phyloP scores from a whole-genome alignment of 2,888 invertebrate genomes.

The Xestia c-nigrum region DNA sequence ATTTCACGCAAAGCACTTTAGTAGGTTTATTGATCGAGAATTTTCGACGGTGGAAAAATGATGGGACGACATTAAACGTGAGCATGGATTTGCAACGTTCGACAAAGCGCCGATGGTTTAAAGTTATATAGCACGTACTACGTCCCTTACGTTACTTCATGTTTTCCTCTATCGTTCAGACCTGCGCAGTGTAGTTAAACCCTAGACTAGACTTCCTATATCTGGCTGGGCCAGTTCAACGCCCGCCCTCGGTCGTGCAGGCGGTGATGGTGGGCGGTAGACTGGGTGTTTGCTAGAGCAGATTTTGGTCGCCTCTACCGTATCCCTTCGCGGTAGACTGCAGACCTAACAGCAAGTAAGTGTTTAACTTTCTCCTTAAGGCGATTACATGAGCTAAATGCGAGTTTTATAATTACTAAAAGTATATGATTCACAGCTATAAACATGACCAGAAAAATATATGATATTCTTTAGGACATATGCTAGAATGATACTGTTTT shows the following conservation, averaged over 20 bases:
- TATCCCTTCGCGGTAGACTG: not conserved
- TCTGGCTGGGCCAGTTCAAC: constrained; percentile 8
- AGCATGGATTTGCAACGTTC: not conserved
- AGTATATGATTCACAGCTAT: no score
- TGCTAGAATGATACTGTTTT: no score
- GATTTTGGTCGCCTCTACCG: not conserved
- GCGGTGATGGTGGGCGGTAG: constrained; percentile 25
- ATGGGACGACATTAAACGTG: not conserved
- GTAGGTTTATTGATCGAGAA: constrained; percentile 6
- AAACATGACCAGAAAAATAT: no score
- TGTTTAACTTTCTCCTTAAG: not conserved
- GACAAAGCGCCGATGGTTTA: no score
- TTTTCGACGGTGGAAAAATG: not conserved
- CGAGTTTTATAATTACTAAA: no score
- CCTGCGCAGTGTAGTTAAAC: constrained; percentile 27
- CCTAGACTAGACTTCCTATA: constrained; percentile 13
- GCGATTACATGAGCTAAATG: no score
- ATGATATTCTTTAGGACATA: no score
- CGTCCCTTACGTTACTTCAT: not conserved
- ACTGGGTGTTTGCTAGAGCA: constrained; percentile 12
- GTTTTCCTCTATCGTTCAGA: not conserved
- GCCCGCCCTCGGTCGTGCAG: not conserved
- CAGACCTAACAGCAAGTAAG: not conserved
- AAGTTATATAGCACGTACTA: no score
- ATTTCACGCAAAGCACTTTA: not conserved